phyloP scores from a whole-genome alignment of 2,888 invertebrate genomes.

The Abscondita cerata region DNA sequence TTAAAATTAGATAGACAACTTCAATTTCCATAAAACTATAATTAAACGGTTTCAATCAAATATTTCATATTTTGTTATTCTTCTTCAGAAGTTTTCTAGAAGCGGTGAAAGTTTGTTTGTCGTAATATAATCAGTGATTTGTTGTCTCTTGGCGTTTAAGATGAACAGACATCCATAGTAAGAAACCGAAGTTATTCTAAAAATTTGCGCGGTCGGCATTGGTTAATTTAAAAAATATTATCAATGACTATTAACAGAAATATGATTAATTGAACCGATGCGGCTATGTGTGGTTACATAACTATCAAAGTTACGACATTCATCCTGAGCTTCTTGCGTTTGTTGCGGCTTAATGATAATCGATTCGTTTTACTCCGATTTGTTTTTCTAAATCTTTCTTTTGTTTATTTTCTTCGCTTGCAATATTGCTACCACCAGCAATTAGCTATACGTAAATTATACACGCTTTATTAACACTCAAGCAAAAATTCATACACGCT shows the following conservation, averaged over 20 bases:
- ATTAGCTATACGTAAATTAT: slow-evolving; percentile 18
- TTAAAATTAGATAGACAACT: slow-evolving; percentile 8
- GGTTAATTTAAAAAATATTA: slow-evolving; percentile 9
- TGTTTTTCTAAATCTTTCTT: slow-evolving; percentile 44
- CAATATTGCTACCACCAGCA: slow-evolving; percentile 3
- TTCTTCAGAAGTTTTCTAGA: too few relatives aligned
- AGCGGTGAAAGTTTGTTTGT: too few relatives aligned
- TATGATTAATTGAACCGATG: slow-evolving; percentile 47
- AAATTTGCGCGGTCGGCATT: background rate
- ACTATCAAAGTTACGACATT: slow-evolving; percentile 49
- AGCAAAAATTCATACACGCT: slow-evolving; percentile 14
- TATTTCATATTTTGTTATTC: slow-evolving; percentile 3
- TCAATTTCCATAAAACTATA: slow-evolving; percentile 9
- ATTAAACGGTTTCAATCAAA: background rate
- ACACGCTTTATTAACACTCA: background rate
- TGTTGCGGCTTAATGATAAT: slow-evolving; percentile 53
- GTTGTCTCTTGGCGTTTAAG: background rate
- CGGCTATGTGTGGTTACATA: slow-evolving; percentile 51
- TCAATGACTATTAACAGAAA: slow-evolving; percentile 27
- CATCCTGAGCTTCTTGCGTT: slow-evolving; percentile 46
- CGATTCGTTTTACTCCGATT: slow-evolving; percentile 53
- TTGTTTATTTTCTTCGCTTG: slow-evolving; percentile 27
- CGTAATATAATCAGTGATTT: background rate
- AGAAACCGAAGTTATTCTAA: too few relatives aligned
- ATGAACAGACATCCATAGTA: background rate